These are phyloP conservation scores for Vidua macroura DNA, from an alignment of 2,113 vertebrate genomes.

Conservation along the genomic window DNA sequence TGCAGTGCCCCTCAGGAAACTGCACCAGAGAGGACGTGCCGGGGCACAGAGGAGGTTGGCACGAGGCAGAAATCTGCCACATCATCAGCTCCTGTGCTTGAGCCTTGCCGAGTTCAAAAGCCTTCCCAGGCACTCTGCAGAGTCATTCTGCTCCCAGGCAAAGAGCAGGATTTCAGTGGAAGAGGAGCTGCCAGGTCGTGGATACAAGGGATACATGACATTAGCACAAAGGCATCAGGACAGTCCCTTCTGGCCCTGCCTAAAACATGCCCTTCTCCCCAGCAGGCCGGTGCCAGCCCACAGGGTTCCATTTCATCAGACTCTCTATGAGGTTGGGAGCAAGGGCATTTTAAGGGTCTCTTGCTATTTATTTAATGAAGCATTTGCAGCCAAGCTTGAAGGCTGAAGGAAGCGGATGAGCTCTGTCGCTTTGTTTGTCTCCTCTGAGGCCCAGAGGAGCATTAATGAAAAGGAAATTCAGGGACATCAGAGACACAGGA, in stretches of 20 bases:
- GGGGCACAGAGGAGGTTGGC: neutral
- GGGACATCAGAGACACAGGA: neutral
- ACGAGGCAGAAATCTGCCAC: neutral
- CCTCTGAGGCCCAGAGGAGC: neutral
- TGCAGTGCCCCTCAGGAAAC: neutral
- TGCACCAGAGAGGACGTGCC: neutral
- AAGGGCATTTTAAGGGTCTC: neutral
- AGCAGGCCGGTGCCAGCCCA: neutral
- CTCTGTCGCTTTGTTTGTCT: neutral
- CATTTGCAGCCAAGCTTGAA: neutral
- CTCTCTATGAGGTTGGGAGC: fast-evolving
- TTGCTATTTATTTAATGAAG: neutral
- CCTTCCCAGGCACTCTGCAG: neutral
- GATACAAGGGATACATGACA: fast-evolving
- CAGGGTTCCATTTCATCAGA: neutral
- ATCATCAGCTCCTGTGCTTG: neutral
- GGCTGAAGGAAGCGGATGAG: neutral
- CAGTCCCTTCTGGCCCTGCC: neutral
- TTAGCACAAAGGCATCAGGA: neutral
- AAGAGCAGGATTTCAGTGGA: neutral
- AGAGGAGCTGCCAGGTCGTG: neutral
- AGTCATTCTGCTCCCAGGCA: neutral
- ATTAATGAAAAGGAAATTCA: slow-evolving; percentile 10
- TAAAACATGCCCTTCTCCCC: neutral
- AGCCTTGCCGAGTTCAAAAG: neutral